phyloP scores from a whole-genome alignment of 1,140 invertebrate genomes.

The Apocrypta bakeri region DNA sequence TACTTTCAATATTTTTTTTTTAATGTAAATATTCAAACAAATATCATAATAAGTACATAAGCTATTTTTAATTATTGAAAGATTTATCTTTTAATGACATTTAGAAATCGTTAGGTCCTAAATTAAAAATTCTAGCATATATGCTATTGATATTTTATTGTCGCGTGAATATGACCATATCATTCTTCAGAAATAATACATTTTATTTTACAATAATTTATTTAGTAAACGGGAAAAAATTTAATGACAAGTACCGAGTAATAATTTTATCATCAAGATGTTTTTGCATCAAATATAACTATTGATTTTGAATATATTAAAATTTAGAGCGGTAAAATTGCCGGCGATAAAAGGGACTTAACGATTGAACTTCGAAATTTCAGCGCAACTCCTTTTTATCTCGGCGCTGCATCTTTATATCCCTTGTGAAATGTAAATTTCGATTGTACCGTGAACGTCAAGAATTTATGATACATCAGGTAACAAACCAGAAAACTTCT shows the following conservation, averaged over 20 bases:
- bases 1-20: too few species aligned
- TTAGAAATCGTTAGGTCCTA: too few species aligned
- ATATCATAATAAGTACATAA: too few species aligned
- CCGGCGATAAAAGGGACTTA: not conserved
- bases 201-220: too few species aligned
- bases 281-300: not conserved
- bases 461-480: constrained; percentile 44
- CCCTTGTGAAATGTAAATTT: constrained; percentile 42
- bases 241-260: not conserved
- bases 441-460: constrained; percentile 36
- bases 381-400: constrained; percentile 12
- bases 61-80: too few species aligned
- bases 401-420: constrained; percentile 41
- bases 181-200: too few species aligned
- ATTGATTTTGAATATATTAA: not conserved
- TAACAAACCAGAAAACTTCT: constrained; percentile 48
- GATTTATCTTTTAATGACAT: too few species aligned
- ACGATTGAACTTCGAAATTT: constrained; percentile 12
- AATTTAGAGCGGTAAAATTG: not conserved
- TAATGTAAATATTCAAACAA: too few species aligned
- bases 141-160: too few species aligned
- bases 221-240: too few species aligned
- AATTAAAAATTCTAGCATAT: too few species aligned
- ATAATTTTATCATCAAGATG: not conserved
- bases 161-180: too few species aligned